Percentiles rank a stretch among this genome's conserved stretches.
These are phyloP conservation scores for Coenonympha glycerion DNA, from an alignment of 2,888 invertebrate species.

Conservation along the genomic window DNA sequence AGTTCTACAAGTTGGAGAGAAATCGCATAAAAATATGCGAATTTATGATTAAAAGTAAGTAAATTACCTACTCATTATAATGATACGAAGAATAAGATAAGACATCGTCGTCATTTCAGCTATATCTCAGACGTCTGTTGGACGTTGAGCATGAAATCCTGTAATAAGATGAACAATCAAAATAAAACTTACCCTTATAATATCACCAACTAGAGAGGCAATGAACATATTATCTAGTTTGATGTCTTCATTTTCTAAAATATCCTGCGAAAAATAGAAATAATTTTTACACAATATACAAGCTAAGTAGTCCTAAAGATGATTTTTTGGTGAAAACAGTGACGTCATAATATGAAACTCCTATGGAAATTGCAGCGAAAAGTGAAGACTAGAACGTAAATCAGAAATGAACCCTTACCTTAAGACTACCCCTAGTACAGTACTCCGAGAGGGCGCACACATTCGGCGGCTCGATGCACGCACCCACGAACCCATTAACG, in stretches of 20 bases:
- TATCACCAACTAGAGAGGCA: slow-evolving; percentile 95
- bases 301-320: too few relatives aligned
- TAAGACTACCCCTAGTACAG: slow-evolving; percentile 91
- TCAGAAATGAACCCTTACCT: slow-evolving; percentile 79
- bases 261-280: slow-evolving; percentile 78
- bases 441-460: slow-evolving; percentile 93
- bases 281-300: not conserved
- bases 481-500: slow-evolving; percentile 92
- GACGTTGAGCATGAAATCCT: too few relatives aligned
- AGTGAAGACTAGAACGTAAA: too few relatives aligned
- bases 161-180: not conserved
- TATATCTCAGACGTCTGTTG: too few relatives aligned
- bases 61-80: too few relatives aligned
- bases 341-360: too few relatives aligned
- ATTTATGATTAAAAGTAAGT: too few relatives aligned
- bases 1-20: slow-evolving; percentile 4
- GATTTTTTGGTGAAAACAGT: too few relatives aligned
- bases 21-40: too few relatives aligned
- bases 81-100: too few relatives aligned
- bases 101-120: too few relatives aligned
- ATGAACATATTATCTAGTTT: slow-evolving; percentile 97
- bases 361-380: too few relatives aligned
- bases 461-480: slow-evolving; percentile 92
- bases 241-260: slow-evolving; percentile 95
- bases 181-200: slow-evolving; percentile 85